Conservation (phyloP, 2,888 invertebrate genomes). For the Hyposoter didymator region DNA sequence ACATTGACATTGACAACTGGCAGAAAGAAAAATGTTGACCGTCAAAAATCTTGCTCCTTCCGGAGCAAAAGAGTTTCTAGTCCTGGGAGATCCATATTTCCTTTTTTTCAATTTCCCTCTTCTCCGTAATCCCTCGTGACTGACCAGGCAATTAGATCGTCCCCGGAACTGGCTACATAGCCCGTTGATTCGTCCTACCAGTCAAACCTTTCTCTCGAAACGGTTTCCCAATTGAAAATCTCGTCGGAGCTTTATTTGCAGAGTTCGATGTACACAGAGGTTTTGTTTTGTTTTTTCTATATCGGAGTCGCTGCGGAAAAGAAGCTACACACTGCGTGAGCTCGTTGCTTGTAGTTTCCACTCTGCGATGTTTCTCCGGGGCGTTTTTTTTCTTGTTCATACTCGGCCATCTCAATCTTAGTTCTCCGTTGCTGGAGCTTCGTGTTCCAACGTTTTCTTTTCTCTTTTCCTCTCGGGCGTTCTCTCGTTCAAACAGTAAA, state of each 20-base stretch:
- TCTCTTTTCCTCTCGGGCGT: constrained; percentile 22
- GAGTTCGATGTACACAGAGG: constrained; percentile 53
- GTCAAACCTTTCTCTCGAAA: constrained; percentile 31
- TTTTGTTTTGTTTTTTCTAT: background rate
- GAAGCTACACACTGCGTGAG: constrained; percentile 26
- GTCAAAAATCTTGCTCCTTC: too few relatives aligned
- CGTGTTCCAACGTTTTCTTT: background rate
- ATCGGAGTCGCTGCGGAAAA: constrained; percentile 6
- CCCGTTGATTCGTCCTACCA: constrained; percentile 38
- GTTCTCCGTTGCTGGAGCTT: constrained; percentile 20
- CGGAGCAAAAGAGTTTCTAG: background rate
- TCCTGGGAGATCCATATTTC: constrained; percentile 37
- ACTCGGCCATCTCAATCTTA: constrained; percentile 35
- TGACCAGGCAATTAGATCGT: constrained; percentile 69
- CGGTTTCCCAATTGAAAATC: constrained; percentile 70
- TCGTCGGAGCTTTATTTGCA: constrained; percentile 68
- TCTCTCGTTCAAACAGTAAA: constrained; percentile 60
- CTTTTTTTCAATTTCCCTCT: constrained; percentile 16
- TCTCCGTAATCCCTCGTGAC: constrained; percentile 50
- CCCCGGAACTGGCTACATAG: constrained; percentile 49
- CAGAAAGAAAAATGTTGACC: too few relatives aligned
- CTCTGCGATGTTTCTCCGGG: constrained; percentile 49
- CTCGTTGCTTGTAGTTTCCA: constrained; percentile 40
- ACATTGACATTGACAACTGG: too few relatives aligned
- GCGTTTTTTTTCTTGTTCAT: constrained; percentile 48